These are phyloP conservation scores for Rachycentron canadum DNA, from an alignment of 2,797 vertebrate species.

Conservation along the genomic window DNA sequence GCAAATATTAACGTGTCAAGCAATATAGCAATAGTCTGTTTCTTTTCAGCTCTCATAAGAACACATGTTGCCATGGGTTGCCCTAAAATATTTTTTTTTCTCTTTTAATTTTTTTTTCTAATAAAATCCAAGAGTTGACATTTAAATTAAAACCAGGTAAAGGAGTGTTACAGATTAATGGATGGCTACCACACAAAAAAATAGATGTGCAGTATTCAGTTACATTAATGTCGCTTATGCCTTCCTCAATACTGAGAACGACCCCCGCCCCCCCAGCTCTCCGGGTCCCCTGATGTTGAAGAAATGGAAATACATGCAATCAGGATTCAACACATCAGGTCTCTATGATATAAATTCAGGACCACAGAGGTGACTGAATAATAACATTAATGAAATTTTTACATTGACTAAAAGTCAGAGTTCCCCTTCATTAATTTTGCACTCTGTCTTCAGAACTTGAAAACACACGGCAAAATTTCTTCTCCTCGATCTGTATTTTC, in stretches of 20 bases:
- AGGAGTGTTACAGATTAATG: neutral
- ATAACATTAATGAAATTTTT: constrained; percentile 86
- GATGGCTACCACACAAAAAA: constrained; percentile 21
- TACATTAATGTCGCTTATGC: constrained; percentile 46
- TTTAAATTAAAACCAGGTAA: neutral
- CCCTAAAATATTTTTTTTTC: neutral
- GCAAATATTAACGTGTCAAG: constrained; percentile 10
- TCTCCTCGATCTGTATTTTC: constrained; percentile 21
- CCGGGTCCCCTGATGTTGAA: constrained; percentile 72
- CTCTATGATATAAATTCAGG: constrained; percentile 82
- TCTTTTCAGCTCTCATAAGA: neutral
- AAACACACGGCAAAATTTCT: constrained; percentile 49
- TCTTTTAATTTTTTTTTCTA: constrained; percentile 5
- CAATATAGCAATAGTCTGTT: neutral
- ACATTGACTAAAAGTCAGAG: constrained; percentile 84
- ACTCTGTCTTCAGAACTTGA: constrained; percentile 68
- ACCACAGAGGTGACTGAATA: constrained; percentile 83
- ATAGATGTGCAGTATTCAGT: constrained; percentile 33
- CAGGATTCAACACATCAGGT: constrained; percentile 81
- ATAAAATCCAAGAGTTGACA: neutral
- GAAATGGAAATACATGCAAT: constrained; percentile 81
- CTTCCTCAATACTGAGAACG: constrained; percentile 47
- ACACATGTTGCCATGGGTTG: neutral
- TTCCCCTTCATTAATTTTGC: constrained; percentile 84
- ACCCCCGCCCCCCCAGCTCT: constrained; percentile 36